Conservation (phyloP, 92 coral and sea anemone genomes). For the Porites lobata region DNA sequence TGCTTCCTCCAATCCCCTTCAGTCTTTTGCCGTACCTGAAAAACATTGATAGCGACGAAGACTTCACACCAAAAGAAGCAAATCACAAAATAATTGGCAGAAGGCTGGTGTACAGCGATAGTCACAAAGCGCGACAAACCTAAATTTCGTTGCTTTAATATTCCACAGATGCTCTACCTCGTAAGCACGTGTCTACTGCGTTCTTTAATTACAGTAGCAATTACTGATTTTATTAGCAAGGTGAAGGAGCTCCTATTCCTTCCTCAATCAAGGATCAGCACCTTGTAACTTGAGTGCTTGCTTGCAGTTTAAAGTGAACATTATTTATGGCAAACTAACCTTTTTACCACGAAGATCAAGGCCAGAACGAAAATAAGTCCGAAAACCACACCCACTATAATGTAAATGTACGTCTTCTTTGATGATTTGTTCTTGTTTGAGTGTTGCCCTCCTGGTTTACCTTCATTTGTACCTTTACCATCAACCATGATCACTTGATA, state of each 20-base stretch:
- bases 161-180: too few species aligned
- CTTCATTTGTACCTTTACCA: constrained; percentile 28
- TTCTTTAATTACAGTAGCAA: too few species aligned
- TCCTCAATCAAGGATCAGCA: too few species aligned
- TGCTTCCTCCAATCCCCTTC: background rate
- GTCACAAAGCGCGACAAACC: background rate
- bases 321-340: constrained; percentile 11
- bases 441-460: background rate
- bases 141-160: too few species aligned
- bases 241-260: too few species aligned
- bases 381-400: constrained; percentile 27
- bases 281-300: too few species aligned
- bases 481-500: constrained; percentile 22
- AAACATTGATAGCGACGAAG: background rate
- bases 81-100: background rate
- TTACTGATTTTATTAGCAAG: too few species aligned
- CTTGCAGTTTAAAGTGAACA: background rate
- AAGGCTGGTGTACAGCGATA: background rate
- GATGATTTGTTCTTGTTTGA: background rate
- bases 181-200: too few species aligned
- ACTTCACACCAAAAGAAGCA: background rate
- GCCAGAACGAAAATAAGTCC: constrained; percentile 14
- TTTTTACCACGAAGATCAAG: constrained; percentile 26
- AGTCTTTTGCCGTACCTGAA: constrained; percentile 28
- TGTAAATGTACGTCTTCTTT: constrained; percentile 2